phyloP scores from a whole-genome alignment of 1,140 invertebrate genomes.

The Trinorchestia longiramus region DNA sequence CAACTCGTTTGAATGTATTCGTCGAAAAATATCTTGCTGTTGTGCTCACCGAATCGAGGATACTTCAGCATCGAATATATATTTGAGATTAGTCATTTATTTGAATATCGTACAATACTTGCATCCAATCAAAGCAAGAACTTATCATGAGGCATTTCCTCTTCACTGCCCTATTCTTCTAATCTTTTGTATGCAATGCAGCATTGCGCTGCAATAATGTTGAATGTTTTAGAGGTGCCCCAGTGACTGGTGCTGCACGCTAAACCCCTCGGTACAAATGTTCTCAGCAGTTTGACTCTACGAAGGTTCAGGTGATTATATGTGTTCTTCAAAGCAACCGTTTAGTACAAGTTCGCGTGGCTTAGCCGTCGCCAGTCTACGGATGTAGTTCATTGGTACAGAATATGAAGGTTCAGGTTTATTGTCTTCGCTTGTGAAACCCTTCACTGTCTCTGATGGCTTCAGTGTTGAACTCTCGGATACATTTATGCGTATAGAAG shows the following conservation, averaged over 20 bases:
- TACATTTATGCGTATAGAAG: too few relatives aligned
- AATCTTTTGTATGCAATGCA: background rate
- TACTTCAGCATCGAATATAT: background rate
- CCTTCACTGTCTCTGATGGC: background rate
- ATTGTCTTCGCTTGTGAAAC: background rate
- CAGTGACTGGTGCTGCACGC: background rate
- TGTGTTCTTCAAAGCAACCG: background rate
- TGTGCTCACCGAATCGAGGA: background rate
- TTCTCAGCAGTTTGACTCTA: conserved; percentile 15
- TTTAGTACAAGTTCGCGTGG: conserved; percentile 25
- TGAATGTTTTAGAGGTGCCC: background rate
- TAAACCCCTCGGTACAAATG: background rate
- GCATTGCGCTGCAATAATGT: background rate
- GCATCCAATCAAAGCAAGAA: background rate
- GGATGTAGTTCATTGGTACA: background rate
- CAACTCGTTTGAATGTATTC: background rate
- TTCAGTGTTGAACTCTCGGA: background rate
- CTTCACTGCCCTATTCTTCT: background rate
- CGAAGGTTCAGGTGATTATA: background rate
- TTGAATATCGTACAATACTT: too few relatives aligned
- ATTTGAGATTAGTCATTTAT: background rate
- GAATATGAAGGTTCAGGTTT: background rate
- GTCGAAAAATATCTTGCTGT: background rate
- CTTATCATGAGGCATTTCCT: background rate
- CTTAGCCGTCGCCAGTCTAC: conserved; percentile 13